Evolutionary conservation across 2,888 invertebrate species (phyloP).

Genomic region (Xestoiulus laeticollis): DNA sequence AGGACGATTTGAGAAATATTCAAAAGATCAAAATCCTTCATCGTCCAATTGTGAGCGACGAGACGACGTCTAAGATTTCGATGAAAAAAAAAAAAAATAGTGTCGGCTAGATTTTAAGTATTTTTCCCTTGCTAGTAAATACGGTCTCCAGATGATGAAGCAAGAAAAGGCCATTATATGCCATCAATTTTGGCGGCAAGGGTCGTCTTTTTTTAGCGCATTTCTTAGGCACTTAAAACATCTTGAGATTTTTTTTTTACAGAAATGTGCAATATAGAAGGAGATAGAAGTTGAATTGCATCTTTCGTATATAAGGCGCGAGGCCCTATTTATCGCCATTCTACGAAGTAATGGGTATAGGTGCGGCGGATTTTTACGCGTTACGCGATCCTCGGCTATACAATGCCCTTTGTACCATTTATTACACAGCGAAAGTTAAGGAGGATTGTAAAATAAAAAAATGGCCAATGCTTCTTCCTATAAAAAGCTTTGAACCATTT

Average conservation of each 20-base stretch:
- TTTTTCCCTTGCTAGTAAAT: background rate
- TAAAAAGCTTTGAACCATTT: slow-evolving; percentile 8
- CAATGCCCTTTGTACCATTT: slow-evolving; percentile 37
- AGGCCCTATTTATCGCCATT: slow-evolving; percentile 20
- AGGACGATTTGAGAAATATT: background rate
- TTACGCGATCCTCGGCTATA: background rate
- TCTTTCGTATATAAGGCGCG: background rate
- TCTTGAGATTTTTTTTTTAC: background rate
- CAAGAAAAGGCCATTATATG: background rate
- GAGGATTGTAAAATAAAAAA: slow-evolving; percentile 29
- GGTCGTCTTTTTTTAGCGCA: background rate
- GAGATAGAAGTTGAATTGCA: slow-evolving; percentile 16
- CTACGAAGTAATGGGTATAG: background rate
- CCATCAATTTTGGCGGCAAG: slow-evolving; percentile 8
- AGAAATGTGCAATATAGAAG: background rate
- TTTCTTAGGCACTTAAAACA: slow-evolving; percentile 15
- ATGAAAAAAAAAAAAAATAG: background rate
- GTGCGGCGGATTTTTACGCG: background rate
- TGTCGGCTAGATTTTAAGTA: background rate
- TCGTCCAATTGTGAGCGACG: slow-evolving; percentile 7
- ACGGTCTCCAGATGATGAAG: background rate
- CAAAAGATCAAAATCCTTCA: slow-evolving; percentile 17
- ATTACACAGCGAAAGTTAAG: slow-evolving; percentile 3
- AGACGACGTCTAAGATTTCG: background rate
- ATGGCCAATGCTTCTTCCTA: slow-evolving; percentile 13